Base-by-base conservation (phyloP, 2,113 vertebrate genomes). In the Myotis lucifugus region DNA sequence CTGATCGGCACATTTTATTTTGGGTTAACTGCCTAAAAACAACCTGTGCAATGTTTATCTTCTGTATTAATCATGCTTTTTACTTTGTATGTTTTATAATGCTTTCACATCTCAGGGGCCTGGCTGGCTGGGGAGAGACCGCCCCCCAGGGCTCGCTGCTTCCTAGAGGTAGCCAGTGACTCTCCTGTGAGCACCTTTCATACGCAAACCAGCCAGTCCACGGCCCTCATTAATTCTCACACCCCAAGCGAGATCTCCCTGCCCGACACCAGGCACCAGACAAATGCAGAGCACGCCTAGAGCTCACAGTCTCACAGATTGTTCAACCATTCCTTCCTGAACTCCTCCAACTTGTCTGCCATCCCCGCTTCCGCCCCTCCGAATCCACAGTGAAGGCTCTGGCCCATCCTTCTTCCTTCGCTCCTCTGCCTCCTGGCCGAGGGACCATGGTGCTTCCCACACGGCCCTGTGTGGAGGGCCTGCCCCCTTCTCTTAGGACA, bases 1-100 rank as follows among this genome's bases (percentile, higher is more conserved):
- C 46, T 81, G 74, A 84, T 79, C 25, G 78, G 37, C 37, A 48
- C 40, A 76, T 90, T 79, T 90, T 81, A 92, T 81, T 94, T 92
- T 94, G 46, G n/a, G 59, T 85, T 81, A 70, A 70, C 21, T 88
- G 88, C 48, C 48, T 50, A 42, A 95, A 32, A 94, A 72, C 21
- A 23, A 54, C 48, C 78, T 84, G 32, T 34, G 42, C 64, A 40
- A 18, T 52, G n/a, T n/a, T 25, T 67, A 3, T 25, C 79, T 84
- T 72, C 52, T 81, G 23, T 34, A 40, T 64, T 70, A 66, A 42
- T 87, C 11, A 23, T n/a, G 56, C 25, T 21, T 81, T 91, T 34
- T 42, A 25, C 7, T 67, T 67, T 84, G 42, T 82, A 1, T 59
- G n/a, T 76, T 87, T 86, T 86, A 40, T 67, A 8, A 29, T 6